Evolutionary conservation across 2,797 vertebrate genomes (phyloP), one percentile per base, ranked within the genome.

Genomic region (Anguilla anguilla): DNA sequence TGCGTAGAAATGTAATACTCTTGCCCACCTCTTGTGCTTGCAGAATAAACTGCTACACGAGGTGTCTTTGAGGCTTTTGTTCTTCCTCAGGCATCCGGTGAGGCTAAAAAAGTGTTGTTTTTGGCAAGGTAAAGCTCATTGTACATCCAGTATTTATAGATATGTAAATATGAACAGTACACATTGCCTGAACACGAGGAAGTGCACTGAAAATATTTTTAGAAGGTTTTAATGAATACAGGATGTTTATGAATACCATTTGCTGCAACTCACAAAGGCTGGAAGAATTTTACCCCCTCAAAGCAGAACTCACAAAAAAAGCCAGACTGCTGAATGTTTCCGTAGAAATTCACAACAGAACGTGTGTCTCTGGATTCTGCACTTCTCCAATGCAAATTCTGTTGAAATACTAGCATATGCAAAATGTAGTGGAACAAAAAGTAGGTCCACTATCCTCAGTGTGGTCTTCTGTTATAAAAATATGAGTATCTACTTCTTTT

Each of bases 201-300:
- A 92, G 92, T 92, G 91, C 91, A 92, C 88, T 89, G 93, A 94
- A 93, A 93, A 88, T 97, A 97, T 97, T 97, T 97, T 96, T 96
- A 96, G 96, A 96, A 95, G 95, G 94, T 96, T 96, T 96, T 96
- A 96, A 97, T 96, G 96, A 96, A 96, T 95, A 96, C 95, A 96
- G 96, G 96, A 96, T 96, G 96, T 96, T 96, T 97, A 96, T 96
- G 92, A 93, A 96, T 95, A 95, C 94, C 95, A 93, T 95, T 96
- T 94, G 94, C 94, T 95, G 95, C 94, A 95, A 96, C 96, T 96
- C 88, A 91, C 95, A 96, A 96, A 96, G 95, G 95, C 91, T 93
- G 92, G 94, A 95, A 94, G 95, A 96, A 95, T 95, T 95, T 84
- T 82, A 49, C 94, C 94, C 93, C 89, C 89, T 90, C 88, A 95